These are phyloP conservation scores for Pseudanteris insignis DNA, from an alignment of 2,888 invertebrate genomes.

Conservation along the genomic window DNA sequence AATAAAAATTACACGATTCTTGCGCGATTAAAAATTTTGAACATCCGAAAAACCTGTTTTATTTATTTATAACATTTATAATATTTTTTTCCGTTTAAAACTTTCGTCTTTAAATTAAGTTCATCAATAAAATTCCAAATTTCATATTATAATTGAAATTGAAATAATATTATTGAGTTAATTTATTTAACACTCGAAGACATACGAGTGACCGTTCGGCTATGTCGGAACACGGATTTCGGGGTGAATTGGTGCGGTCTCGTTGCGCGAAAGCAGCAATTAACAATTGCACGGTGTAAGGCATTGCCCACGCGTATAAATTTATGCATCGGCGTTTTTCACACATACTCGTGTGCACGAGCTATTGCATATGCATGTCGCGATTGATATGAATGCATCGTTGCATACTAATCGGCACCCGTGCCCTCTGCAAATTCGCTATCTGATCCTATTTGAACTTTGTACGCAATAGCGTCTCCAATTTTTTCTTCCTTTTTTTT, in stretches of 20 bases:
- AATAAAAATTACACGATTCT: no score
- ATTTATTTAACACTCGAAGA: no score
- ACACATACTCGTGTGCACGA: constrained; percentile 42
- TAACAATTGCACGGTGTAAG: constrained; percentile 57
- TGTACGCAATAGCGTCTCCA: constrained; percentile 49
- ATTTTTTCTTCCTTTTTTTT: constrained; percentile 43
- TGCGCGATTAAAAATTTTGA: no score
- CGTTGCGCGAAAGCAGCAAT: constrained; percentile 50
- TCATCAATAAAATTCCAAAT: background rate
- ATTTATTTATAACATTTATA: no score
- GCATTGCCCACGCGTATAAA: constrained; percentile 56
- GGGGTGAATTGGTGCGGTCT: constrained; percentile 37
- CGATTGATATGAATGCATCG: constrained; percentile 65
- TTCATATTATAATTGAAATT: no score
- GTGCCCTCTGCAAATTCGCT: constrained; percentile 46
- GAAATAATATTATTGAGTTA: no score
- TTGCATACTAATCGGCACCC: constrained; percentile 61
- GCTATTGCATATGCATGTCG: constrained; percentile 61
- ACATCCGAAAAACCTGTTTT: no score
- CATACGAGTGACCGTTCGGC: constrained; percentile 10
- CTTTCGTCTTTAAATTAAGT: no score
- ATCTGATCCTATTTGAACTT: constrained; percentile 61
- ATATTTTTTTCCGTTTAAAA: no score
- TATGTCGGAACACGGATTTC: constrained; percentile 34
- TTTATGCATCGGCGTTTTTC: constrained; percentile 57